These are phyloP conservation scores for Xenopus borealis DNA, from an alignment of 2,113 vertebrate genomes.

Conservation along the genomic window DNA sequence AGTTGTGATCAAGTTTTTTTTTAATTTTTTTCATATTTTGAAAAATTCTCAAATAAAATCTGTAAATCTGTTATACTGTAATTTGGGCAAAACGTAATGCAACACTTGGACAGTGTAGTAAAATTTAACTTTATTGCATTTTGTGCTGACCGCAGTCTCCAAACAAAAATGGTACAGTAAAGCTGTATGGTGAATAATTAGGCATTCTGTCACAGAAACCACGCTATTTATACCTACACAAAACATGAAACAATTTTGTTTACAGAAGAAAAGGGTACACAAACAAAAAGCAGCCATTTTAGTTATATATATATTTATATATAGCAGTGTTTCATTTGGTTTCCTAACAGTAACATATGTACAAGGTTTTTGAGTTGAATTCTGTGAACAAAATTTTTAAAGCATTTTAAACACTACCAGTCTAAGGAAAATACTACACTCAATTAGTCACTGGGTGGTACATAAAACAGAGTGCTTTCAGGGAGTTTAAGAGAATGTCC, in stretches of 20 bases:
- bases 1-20: too few relatives aligned
- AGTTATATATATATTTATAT: slow-evolving; percentile 46
- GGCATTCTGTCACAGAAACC: slow-evolving; percentile 88
- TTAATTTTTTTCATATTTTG: too few relatives aligned
- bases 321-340: slow-evolving; percentile 69
- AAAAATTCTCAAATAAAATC: too few relatives aligned
- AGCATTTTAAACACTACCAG: slow-evolving; percentile 71
- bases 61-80: too few relatives aligned
- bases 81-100: slow-evolving; percentile 7
- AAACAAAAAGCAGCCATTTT: slow-evolving; percentile 82
- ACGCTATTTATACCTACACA: slow-evolving; percentile 73
- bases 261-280: slow-evolving; percentile 69
- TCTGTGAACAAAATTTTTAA: slow-evolving; percentile 79
- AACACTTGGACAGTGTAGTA: slow-evolving; percentile 78
- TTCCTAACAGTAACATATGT: slow-evolving; percentile 76
- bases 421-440: slow-evolving; percentile 64
- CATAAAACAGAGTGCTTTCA: slow-evolving; percentile 64
- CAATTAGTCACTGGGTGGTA: slow-evolving; percentile 67
- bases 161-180: slow-evolving; percentile 85
- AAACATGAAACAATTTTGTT: slow-evolving; percentile 48
- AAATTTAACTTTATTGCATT: slow-evolving; percentile 99
- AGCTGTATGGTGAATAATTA: slow-evolving; percentile 81
- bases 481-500: slow-evolving; percentile 45
- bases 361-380: slow-evolving; percentile 69
- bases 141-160: slow-evolving; percentile 97